phyloP scores from a whole-genome alignment of 1,140 invertebrate genomes.

The Leptestheria dahalacensis region DNA sequence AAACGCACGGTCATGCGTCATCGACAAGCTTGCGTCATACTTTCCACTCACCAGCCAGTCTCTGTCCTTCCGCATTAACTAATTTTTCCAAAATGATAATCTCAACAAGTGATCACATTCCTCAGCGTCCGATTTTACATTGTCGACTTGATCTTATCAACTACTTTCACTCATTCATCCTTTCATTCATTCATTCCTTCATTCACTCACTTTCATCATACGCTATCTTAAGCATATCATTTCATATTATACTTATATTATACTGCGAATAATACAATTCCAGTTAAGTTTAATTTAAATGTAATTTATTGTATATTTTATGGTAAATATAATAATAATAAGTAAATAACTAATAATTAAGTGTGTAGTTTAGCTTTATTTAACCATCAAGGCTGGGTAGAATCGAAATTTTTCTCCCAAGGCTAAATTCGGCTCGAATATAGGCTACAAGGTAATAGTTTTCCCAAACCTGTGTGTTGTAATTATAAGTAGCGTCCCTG shows the following conservation, averaged over 20 bases:
- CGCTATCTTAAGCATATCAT: neutral
- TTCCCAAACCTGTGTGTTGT: too few relatives aligned
- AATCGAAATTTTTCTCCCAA: neutral
- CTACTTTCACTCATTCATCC: too few relatives aligned
- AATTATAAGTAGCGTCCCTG: too few relatives aligned
- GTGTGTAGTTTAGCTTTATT: neutral
- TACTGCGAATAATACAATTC: neutral
- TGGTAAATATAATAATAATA: neutral
- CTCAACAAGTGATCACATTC: too few relatives aligned
- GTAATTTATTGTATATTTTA: neutral
- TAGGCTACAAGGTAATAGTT: neutral
- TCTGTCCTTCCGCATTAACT: neutral
- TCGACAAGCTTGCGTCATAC: neutral
- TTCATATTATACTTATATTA: neutral
- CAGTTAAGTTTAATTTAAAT: neutral
- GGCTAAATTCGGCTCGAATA: neutral
- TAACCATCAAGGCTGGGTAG: neutral
- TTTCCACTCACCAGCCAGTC: neutral
- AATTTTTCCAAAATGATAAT: too few relatives aligned
- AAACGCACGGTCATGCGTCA: too few relatives aligned
- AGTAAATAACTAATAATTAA: too few relatives aligned
- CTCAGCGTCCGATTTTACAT: too few relatives aligned
- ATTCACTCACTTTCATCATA: too few relatives aligned
- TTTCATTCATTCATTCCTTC: too few relatives aligned
- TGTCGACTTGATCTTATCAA: too few relatives aligned